A percentile compares a stretch with the other conserved stretches of the same genome.
Conservation (phyloP, 1,140 invertebrate species). For the Linepithema humile region DNA sequence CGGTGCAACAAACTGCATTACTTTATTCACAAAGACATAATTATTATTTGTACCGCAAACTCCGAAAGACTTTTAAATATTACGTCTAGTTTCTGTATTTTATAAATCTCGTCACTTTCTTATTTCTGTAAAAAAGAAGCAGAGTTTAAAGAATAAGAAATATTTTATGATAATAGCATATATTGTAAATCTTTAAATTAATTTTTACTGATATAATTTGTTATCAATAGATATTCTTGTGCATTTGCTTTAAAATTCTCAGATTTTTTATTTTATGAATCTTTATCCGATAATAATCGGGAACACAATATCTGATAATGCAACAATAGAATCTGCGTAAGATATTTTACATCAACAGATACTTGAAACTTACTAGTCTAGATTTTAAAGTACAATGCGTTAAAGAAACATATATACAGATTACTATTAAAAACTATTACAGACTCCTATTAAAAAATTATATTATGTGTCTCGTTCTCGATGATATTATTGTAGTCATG, state of each 20-base stretch:
- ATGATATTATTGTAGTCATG: too few relatives aligned
- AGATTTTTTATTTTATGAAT: not conserved
- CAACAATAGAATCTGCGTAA: not conserved
- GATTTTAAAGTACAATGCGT: conserved; percentile 15
- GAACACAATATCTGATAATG: not conserved
- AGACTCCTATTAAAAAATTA: too few relatives aligned
- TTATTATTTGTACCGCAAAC: not conserved
- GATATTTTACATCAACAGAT: not conserved
- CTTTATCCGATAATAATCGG: not conserved
- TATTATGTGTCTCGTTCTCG: too few relatives aligned
- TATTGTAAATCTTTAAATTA: not conserved
- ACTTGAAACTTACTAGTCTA: not conserved
- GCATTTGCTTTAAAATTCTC: not conserved
- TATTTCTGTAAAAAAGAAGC: not conserved
- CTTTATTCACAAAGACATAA: not conserved
- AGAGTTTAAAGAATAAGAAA: not conserved
- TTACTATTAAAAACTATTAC: not conserved
- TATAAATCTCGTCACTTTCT: not conserved
- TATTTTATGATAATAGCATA: not conserved
- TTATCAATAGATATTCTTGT: not conserved
- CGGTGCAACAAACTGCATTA: not conserved
- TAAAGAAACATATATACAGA: not conserved
- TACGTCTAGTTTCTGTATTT: not conserved
- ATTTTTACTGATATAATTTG: not conserved
- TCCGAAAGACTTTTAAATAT: not conserved